These are phyloP conservation scores for Trimorus sp. DNA, from an alignment of 2,888 invertebrate genomes.

Conservation along the genomic window DNA sequence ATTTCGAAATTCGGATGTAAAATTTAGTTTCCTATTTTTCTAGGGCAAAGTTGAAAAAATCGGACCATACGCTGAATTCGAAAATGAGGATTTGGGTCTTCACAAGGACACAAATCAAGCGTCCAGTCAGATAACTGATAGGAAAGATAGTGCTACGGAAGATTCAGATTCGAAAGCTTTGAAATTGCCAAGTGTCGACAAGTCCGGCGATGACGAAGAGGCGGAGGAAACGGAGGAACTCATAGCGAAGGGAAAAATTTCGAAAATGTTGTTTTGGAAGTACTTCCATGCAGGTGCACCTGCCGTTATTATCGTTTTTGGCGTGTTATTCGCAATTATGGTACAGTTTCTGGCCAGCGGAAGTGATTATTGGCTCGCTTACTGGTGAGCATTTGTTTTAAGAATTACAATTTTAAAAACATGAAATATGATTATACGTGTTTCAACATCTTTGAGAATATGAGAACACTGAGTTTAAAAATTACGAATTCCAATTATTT, in stretches of 20 bases:
- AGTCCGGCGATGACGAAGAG: conserved; percentile 80
- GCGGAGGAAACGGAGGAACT: conserved; percentile 85
- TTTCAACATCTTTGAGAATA: too few species aligned
- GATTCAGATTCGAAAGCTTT: conserved; percentile 31
- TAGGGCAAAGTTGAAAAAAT: conserved; percentile 56
- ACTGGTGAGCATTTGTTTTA: conserved; percentile 83
- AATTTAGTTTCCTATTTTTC: conserved; percentile 4
- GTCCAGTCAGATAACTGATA: conserved; percentile 9
- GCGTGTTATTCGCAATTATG: conserved; percentile 82
- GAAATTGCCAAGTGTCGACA: conserved; percentile 50
- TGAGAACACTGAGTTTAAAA: too few species aligned
- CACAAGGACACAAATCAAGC: conserved; percentile 69
- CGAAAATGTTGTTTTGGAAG: conserved; percentile 85
- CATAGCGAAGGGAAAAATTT: conserved; percentile 86
- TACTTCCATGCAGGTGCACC: conserved; percentile 89
- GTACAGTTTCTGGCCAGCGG: conserved; percentile 88
- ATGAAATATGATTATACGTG: too few species aligned
- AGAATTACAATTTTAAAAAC: too few species aligned
- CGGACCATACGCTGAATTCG: conserved; percentile 32
- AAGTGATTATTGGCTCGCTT: conserved; percentile 89
- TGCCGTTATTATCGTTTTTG: conserved; percentile 6
- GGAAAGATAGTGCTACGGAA: not conserved
- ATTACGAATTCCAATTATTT: too few species aligned
- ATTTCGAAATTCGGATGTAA: not conserved
- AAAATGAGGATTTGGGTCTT: conserved; percentile 49